Percentiles rank a stretch among this genome's conserved stretches.
Conservation (phyloP, 2,113 vertebrate species). For the Xenus cinereus region DNA sequence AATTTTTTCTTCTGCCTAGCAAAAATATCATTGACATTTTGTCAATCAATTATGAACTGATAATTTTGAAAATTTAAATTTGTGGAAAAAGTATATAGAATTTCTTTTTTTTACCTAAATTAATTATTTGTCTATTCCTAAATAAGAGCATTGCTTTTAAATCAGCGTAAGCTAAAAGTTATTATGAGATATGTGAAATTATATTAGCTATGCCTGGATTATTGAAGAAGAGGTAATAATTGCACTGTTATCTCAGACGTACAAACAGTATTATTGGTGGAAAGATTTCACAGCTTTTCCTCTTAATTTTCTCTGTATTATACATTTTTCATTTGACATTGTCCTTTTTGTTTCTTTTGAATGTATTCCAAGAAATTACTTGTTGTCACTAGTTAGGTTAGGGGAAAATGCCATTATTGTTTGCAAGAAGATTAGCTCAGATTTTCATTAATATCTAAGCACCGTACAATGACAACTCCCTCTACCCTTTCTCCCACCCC, state of each 20-base stretch:
- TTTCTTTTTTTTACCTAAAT: background rate
- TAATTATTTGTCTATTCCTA: background rate
- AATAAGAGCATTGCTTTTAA: background rate
- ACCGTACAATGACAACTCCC: rapidly evolving
- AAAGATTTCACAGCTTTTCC: background rate
- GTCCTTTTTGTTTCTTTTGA: background rate
- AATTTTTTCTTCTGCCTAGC: background rate
- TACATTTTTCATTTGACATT: background rate
- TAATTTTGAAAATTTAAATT: background rate
- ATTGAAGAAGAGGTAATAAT: background rate
- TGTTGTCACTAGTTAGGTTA: background rate
- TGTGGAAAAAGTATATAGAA: background rate
- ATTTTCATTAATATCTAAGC: background rate
- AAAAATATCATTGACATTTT: background rate
- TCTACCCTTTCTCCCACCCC: too few species aligned
- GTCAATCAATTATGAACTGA: background rate
- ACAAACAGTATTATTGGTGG: background rate
- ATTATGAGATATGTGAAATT: background rate
- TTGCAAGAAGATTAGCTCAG: background rate
- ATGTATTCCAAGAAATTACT: background rate
- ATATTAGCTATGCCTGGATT: background rate
- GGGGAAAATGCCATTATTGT: background rate
- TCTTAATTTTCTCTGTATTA: background rate
- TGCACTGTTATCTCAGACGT: background rate
- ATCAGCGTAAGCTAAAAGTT: background rate